These are phyloP conservation scores for Mastigias papua DNA, from an alignment of 30 jellyfish, hydroid and myxozoan species.

Conservation along the genomic window DNA sequence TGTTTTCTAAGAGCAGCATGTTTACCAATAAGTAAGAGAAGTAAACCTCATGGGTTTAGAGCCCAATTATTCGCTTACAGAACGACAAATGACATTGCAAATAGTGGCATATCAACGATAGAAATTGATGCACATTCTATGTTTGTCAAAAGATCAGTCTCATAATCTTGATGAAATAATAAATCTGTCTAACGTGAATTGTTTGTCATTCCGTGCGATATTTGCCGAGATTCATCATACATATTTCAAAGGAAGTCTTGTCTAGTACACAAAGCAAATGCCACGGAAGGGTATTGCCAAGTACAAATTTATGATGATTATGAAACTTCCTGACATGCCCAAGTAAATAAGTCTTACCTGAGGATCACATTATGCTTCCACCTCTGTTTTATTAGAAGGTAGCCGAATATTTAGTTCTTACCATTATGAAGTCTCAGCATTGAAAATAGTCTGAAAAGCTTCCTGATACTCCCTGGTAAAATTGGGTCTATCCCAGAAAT, in stretches of 20 bases:
- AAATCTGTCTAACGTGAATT: not conserved
- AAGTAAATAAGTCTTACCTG: too few relatives aligned
- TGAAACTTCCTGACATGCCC: too few relatives aligned
- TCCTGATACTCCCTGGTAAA: too few relatives aligned
- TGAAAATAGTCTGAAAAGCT: too few relatives aligned
- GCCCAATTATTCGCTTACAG: slow-evolving; percentile 21
- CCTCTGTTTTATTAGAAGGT: too few relatives aligned
- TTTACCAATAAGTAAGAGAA: not conserved
- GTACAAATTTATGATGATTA: too few relatives aligned
- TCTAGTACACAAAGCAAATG: too few relatives aligned
- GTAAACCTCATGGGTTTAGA: slow-evolving; percentile 3
- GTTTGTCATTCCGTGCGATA: not conserved
- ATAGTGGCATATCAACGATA: not conserved
- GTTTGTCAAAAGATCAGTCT: slow-evolving; percentile 8
- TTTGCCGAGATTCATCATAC: not conserved
- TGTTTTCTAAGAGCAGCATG: not conserved
- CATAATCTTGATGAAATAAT: not conserved
- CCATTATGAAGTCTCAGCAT: too few relatives aligned
- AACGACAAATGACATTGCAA: not conserved
- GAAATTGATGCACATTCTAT: not conserved
- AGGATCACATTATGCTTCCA: too few relatives aligned
- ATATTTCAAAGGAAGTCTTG: not conserved
- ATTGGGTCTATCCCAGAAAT: too few relatives aligned
- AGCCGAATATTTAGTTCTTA: too few relatives aligned
- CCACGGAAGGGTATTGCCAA: too few relatives aligned